Percentiles rank a stretch among this genome's conserved stretches.
Evolutionary conservation across 2,888 invertebrate species (phyloP).

Genomic region (Ectemnius lituratus): DNA sequence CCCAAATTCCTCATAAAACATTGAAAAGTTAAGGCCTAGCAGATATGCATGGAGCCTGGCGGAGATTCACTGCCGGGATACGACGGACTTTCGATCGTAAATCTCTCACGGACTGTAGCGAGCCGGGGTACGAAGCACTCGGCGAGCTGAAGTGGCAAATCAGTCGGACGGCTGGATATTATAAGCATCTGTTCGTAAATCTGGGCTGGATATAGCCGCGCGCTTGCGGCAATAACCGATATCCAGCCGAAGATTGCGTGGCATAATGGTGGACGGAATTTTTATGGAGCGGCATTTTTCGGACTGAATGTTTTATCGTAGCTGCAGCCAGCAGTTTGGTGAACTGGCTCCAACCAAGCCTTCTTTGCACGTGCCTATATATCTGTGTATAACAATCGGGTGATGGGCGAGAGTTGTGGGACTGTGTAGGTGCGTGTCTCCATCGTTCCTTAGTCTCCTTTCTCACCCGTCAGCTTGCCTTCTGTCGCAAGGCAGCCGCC

Average conservation of each 20-base stretch:
- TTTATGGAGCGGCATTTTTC: constrained; percentile 69
- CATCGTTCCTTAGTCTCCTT: constrained; percentile 11
- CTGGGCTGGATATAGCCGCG: constrained; percentile 38
- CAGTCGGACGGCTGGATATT: constrained; percentile 20
- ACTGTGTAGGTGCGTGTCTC: constrained; percentile 34
- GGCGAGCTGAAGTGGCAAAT: constrained; percentile 43
- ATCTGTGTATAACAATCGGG: constrained; percentile 31
- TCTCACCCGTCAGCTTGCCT: constrained; percentile 12
- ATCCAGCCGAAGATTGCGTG: constrained; percentile 63
- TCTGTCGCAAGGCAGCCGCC: background rate
- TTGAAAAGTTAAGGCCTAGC: no score
- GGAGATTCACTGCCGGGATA: no score
- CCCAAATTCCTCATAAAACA: no score
- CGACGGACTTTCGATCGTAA: constrained; percentile 7
- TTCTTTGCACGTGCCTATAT: constrained; percentile 6
- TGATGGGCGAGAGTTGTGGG: constrained; percentile 10
- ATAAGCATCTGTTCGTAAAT: constrained; percentile 55
- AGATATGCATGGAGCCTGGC: no score
- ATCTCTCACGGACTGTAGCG: background rate
- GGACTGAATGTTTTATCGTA: constrained; percentile 71
- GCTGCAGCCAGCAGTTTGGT: constrained; percentile 52
- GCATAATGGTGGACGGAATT: constrained; percentile 69
- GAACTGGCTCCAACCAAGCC: constrained; percentile 38
- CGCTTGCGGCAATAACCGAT: constrained; percentile 60
- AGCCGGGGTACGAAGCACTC: background rate